A percentile compares a stretch with the other conserved stretches of the same genome.
Evolutionary conservation across 2,113 vertebrate species (phyloP).

Genomic region (Chloroceryle aenea): DNA sequence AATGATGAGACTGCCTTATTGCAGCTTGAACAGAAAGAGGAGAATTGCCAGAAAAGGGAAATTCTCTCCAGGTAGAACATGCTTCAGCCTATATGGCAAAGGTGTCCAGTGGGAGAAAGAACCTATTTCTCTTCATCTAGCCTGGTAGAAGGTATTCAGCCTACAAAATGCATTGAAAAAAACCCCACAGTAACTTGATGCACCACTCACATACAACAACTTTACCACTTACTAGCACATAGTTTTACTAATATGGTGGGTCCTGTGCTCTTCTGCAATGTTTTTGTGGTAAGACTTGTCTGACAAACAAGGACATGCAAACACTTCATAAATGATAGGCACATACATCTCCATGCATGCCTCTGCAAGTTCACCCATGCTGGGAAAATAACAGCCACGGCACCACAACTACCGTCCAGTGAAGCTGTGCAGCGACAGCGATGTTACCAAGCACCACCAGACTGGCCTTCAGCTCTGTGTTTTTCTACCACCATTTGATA

Average conservation of each 20-base stretch:
- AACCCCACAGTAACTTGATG: not conserved
- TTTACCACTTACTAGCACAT: fast-evolving
- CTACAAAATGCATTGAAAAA: not conserved
- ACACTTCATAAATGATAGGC: not conserved
- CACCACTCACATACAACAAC: not conserved
- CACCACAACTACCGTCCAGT: fast-evolving
- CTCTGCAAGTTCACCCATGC: not conserved
- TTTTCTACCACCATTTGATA: not conserved
- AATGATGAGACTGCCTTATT: not conserved
- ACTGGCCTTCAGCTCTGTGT: not conserved
- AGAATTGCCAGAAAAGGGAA: not conserved
- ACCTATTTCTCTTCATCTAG: not conserved
- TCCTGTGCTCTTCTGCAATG: not conserved
- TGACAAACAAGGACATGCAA: not conserved
- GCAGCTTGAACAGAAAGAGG: not conserved
- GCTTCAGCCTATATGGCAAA: not conserved
- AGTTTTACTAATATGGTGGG: not conserved
- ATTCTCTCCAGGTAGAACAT: not conserved
- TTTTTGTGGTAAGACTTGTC: not conserved
- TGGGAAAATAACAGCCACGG: not conserved
- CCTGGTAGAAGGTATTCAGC: not conserved
- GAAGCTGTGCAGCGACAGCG: not conserved
- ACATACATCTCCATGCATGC: not conserved
- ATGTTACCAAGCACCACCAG: not conserved
- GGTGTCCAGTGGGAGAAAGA: not conserved